Evolutionary conservation across 1,140 invertebrate species (phyloP).

Genomic region (Drosophila rhopaloa): DNA sequence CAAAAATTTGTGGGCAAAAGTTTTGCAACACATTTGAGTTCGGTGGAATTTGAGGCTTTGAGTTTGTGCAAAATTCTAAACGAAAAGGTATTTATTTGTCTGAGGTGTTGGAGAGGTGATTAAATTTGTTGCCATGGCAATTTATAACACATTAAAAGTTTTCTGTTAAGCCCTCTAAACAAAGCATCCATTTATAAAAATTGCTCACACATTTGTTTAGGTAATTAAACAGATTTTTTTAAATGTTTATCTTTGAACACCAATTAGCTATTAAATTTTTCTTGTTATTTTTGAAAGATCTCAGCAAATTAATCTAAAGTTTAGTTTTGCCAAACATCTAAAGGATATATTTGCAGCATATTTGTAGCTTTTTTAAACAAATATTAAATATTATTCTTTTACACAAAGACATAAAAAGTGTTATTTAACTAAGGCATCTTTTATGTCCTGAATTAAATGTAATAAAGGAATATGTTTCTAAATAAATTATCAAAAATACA

Average conservation of each 20-base stretch:
- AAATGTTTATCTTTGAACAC: background rate
- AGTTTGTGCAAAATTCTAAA: background rate
- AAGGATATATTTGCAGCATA: no score
- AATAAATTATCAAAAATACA: background rate
- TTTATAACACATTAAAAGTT: constrained; percentile 6
- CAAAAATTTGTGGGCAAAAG: constrained; percentile 17
- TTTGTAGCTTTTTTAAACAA: background rate
- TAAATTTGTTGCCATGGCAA: background rate
- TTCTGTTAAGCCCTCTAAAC: background rate
- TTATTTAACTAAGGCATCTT: no score
- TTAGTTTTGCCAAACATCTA: no score
- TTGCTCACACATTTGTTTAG: background rate
- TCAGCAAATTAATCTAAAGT: no score
- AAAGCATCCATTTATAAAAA: background rate
- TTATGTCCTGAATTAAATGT: no score
- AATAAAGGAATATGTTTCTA: no score
- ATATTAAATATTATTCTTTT: background rate
- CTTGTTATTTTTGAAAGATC: no score
- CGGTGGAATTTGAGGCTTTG: background rate
- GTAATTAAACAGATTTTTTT: background rate
- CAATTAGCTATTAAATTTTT: background rate
- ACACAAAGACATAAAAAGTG: no score
- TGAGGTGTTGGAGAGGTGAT: background rate
- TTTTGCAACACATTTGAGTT: constrained; percentile 3
- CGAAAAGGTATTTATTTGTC: background rate